Base-by-base conservation (phyloP, 2,888 invertebrate species). In the Incurvaria masculella region DNA sequence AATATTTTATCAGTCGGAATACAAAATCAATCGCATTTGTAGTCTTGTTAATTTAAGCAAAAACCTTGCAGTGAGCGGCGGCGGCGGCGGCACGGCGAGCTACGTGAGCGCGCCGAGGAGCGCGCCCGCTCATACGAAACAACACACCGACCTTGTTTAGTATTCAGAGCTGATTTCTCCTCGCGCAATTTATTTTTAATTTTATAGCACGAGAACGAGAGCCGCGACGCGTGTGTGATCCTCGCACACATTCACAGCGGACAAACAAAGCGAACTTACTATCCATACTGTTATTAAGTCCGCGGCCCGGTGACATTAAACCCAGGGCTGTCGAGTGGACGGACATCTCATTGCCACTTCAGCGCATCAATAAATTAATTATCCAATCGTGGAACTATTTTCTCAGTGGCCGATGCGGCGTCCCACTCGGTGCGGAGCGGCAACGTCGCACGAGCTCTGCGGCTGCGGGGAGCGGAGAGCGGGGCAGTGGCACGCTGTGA, bases 351-450 rank as follows among this genome's bases (percentile, higher is more conserved):
- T 68, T 63, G 58, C 59, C 65, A 64, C 69, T 73, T 70, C 70
- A 67, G 65, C 67, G 66, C 71, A 71, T 72, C 75, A 75, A 75
- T 75, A 74, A 72, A 74, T 73, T 72, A 75, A 76, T 76, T 76
- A 75, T 72, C 76, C 76, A 76, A 76, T 76, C 74, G 71, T 72
- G 66, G 59, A 61, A 63, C 73, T 74, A 75, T 74, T 75, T 70
- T 68, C 69, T 68, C 57, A 61, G 67, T 68, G 69, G 67, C 64
- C 63, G 27, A 27, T 60, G 56, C 53, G 51, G 61, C 45, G 11
- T 55, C 53, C 51, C 14, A 41, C 52, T 64, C 58, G 49, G 52
- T 51, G 55, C 60, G 52, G 56, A 58, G 56, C 62, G 62, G 63
- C 63, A 58, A 64, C 62, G 57, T 58, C 16, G 33, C 43, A n/a